phyloP scores from a whole-genome alignment of 2,113 vertebrate species.

The Zosterops japonicus region DNA sequence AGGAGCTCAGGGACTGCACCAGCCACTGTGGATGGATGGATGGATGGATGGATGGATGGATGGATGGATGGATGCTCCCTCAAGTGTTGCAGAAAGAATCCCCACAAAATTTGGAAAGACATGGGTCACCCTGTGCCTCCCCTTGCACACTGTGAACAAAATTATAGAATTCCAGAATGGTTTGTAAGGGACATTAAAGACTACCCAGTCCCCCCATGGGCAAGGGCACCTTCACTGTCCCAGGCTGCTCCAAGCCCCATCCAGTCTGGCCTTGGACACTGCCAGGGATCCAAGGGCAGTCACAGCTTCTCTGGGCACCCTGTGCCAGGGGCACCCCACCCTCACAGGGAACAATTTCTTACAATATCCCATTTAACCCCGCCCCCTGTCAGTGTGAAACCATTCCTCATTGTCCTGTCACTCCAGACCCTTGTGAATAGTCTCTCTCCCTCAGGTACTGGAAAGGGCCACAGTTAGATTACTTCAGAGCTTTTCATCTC shows the following conservation, averaged over 20 bases:
- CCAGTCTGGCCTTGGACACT: neutral
- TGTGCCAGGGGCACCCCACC: neutral
- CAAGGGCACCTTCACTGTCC: rapidly evolving
- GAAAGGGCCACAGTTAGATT: neutral
- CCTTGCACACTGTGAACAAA: neutral
- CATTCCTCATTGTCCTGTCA: neutral
- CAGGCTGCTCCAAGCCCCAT: rapidly evolving
- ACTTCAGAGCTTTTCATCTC: neutral
- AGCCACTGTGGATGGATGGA: neutral
- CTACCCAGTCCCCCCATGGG: neutral
- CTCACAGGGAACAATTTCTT: neutral
- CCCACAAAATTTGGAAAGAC: neutral
- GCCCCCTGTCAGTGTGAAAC: neutral
- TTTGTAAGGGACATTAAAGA: neutral
- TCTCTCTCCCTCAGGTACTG: neutral
- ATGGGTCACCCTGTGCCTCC: neutral
- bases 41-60: neutral
- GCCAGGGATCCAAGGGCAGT: neutral
- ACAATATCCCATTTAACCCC: neutral
- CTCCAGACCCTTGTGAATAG: neutral
- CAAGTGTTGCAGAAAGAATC: neutral
- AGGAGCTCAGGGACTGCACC: neutral
- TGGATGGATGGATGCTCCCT: neutral
- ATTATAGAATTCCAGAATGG: neutral
- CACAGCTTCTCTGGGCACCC: neutral